phyloP scores from a whole-genome alignment of 2,113 vertebrate genomes.

The Glaucidium brasilianum region DNA sequence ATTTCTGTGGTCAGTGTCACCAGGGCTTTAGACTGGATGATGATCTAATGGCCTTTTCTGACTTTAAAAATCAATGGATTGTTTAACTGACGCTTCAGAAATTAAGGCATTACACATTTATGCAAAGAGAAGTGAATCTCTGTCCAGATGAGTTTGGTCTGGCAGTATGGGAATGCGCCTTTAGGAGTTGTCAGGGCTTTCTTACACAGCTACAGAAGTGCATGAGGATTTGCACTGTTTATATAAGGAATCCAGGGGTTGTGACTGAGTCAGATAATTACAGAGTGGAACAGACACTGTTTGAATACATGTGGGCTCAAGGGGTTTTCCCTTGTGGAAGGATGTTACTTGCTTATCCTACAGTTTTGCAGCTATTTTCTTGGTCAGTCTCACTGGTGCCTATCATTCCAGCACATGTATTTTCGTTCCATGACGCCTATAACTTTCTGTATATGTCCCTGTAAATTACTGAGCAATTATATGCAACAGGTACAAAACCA shows the following conservation, averaged over 20 bases:
- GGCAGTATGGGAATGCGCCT: neutral
- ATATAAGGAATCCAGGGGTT: neutral
- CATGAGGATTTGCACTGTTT: neutral
- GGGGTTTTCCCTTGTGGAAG: neutral
- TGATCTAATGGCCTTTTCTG: neutral
- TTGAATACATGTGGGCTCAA: neutral
- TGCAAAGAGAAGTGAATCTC: neutral
- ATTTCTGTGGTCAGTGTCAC: neutral
- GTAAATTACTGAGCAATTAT: neutral
- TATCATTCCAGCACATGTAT: neutral
- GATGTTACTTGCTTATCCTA: neutral
- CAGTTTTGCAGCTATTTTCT: neutral
- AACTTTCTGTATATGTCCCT: neutral
- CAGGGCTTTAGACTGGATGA: neutral
- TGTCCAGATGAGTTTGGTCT: neutral
- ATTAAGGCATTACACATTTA: neutral
- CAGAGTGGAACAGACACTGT: too few species aligned
- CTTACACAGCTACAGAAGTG: neutral
- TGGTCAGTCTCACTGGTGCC: neutral
- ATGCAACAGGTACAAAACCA: neutral
- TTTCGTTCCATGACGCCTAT: neutral
- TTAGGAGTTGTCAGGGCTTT: neutral
- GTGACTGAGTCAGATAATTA: neutral
- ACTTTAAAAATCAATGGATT: neutral
- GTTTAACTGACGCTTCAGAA: neutral